Evolutionary conservation across 1,140 invertebrate genomes (phyloP), one percentile per base, ranked within the genome.

Genomic region (Zaprionus capensis): DNA sequence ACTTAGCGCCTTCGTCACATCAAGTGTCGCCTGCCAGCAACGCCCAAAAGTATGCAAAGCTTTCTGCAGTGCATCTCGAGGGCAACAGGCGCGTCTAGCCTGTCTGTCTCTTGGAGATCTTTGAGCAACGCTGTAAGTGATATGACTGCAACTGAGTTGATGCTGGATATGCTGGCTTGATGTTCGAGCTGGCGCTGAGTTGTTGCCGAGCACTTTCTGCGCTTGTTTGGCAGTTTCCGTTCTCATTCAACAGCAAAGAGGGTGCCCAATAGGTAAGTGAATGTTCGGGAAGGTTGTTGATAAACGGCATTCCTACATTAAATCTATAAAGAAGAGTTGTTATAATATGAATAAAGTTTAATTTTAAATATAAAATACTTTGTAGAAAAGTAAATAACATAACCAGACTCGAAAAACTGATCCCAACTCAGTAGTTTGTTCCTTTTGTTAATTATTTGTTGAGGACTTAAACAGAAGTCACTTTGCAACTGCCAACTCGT

Each of bases 1-100:
- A n/a, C 49, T 79, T 46, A 65, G 56, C 65, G 59, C 41, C 61
- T 62, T 72, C 71, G 51, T 71, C 78, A 78, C 82, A 73, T 81
- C 76, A 87, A 86, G 80, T 82, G 82, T 58, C 44, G 59, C 26
- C 24, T 51, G n/a, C 31, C 49, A 58, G 34, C 17, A 26, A 71
- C 41, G 44, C 49, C 64, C 49, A 20, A 68, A 69, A 71, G 64
- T 69, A 71, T 83, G 75, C 76, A 81, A 80, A 81, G 36, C 49
- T 63, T 59, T 53, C 28, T 64, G 38, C 55, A 22, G 57, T 11
- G 49, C 20, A 15, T 61, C 65, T 61, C 65, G 49, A 36, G 57
- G 28, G 44, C n/a, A 22, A 36, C 11, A 15, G 24, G 38, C 41
- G 41, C 7, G 41, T 46, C 41, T 46, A 34, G 41, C 4, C 7